Evolutionary conservation across 2,113 vertebrate genomes (phyloP), one percentile per base, ranked within the genome.

Genomic region (Tringa solitaria): DNA sequence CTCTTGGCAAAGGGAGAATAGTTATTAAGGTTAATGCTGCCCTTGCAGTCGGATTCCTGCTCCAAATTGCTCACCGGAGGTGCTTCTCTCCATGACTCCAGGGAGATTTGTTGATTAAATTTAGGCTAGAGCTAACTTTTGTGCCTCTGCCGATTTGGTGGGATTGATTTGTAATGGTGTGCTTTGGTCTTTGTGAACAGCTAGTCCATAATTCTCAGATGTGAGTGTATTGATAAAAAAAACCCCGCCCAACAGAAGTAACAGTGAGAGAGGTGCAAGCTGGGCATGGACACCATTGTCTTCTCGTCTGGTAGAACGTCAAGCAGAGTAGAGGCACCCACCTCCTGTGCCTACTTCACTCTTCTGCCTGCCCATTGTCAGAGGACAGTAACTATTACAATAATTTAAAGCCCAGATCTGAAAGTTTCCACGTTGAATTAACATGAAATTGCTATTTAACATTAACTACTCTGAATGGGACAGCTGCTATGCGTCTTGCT

Each of bases 1-100:
- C 46, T 87, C 64, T 51, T 51, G 64, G 91, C 75, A 77, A 86
- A 81, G 54, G 13, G 20, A 57, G 28, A 87, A 74, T 4, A 94
- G 69, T 56, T 80, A 81, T 92, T 65, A 86, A 95, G 64, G 86
- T 92, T 83, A 83, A 92, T 46, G 73, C 51, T 84, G 91, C 76
- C 43, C 56, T 89, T 75, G 78, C 39, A 94, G 43, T 85, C 39
- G 46, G 54, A 86, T 90, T 88, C 64, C 68, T 91, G 69, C 60
- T 84, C 84, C 59, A 56, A 95, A 95, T 28, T 89, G 43, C 60
- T 56, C 64, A 91, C 28, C 45, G 65, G 69, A 84, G 80, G 72
- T 78, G 60, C n/a, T 32, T 63, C 37, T 86, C 46, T 63, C 39
- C n/a, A 37, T 30, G 45, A 79, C 69, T 90, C 61, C 17, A 63